Conservation (phyloP, 2,888 invertebrate genomes). For the Aphidoletes aphidimyza region DNA sequence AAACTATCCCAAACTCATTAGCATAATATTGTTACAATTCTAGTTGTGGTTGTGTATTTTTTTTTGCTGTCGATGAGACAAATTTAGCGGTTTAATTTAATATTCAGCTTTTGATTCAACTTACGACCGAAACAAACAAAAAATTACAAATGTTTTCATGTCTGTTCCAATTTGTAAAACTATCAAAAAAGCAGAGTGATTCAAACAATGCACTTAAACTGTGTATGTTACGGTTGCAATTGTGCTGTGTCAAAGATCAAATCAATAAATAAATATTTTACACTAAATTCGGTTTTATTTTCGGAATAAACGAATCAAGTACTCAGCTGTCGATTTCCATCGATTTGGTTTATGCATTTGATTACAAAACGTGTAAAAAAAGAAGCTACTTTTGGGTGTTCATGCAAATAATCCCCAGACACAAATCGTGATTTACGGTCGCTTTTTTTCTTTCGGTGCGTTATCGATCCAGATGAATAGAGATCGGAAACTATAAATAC, state of each 20-base stretch:
- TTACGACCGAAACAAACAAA: not conserved
- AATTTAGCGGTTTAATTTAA: constrained; percentile 17
- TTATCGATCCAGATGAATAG: not conserved
- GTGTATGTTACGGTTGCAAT: too few species aligned
- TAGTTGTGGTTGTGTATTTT: not conserved
- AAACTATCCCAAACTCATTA: constrained; percentile 41
- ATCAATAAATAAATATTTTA: constrained; percentile 51
- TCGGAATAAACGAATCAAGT: not conserved
- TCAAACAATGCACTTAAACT: constrained; percentile 1
- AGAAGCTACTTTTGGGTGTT: not conserved
- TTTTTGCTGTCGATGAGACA: not conserved
- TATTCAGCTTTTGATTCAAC: too few species aligned
- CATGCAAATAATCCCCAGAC: constrained; percentile 19
- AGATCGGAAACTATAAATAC: too few species aligned
- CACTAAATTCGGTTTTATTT: constrained; percentile 38
- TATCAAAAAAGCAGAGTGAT: constrained; percentile 24
- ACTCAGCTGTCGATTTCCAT: constrained; percentile 22
- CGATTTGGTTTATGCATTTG: not conserved
- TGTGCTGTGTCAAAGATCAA: constrained; percentile 25
- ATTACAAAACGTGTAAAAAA: constrained; percentile 3
- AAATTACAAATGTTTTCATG: not conserved
- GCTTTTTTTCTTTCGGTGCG: not conserved
- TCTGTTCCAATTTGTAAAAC: not conserved
- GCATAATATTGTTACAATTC: constrained; percentile 35
- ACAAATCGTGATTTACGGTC: not conserved